Conservation (phyloP, 2,113 vertebrate genomes). For the Grammomys surdaster region DNA sequence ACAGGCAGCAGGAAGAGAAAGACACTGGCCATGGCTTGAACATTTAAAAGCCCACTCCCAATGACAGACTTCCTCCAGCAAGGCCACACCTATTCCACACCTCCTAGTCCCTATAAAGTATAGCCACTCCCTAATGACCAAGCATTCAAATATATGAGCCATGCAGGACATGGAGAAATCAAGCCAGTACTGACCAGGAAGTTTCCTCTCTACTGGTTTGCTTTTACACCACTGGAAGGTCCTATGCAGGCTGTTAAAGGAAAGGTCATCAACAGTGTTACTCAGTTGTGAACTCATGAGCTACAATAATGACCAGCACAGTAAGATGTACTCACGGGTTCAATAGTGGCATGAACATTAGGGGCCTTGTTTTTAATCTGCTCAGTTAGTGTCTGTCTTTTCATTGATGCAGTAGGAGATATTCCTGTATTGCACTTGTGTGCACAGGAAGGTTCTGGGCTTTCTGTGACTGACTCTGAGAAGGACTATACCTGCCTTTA, state of each 20-base stretch:
- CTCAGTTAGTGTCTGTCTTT: not conserved
- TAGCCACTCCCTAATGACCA: not conserved
- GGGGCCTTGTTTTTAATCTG: not conserved
- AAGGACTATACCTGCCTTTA: not conserved
- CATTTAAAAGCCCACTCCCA: not conserved
- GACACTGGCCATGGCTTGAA: not conserved
- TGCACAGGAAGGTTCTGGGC: not conserved
- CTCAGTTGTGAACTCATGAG: not conserved
- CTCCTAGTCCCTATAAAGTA: not conserved
- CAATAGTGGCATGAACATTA: not conserved
- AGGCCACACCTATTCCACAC: not conserved
- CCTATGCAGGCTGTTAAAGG: not conserved
- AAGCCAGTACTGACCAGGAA: not conserved
- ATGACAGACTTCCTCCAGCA: not conserved
- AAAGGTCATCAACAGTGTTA: not conserved
- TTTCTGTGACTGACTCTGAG: not conserved
- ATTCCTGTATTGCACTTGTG: not conserved
- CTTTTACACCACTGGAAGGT: not conserved
- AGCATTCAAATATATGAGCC: not conserved
- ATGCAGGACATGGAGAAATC: not conserved
- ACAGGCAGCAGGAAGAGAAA: not conserved
- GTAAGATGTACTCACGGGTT: not conserved
- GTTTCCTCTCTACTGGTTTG: not conserved
- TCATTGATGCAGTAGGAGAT: not conserved
- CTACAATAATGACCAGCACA: not conserved